phyloP scores from a whole-genome alignment of 2,797 vertebrate genomes.

The Otus scops region DNA sequence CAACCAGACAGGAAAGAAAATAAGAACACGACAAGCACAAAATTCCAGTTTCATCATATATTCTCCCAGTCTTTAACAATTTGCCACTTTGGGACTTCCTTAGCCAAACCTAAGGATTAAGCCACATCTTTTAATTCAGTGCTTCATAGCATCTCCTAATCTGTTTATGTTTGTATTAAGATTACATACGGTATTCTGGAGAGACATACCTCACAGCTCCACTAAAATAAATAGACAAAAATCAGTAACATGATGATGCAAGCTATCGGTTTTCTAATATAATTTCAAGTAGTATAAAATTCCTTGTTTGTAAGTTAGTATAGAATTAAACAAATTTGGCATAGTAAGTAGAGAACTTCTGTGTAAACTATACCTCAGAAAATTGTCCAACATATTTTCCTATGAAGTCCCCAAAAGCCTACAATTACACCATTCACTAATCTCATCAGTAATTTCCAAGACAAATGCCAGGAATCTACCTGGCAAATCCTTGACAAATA shows the following conservation, averaged over 20 bases:
- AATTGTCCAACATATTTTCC: not conserved
- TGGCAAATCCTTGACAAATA: not conserved
- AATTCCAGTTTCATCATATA: not conserved
- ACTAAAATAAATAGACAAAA: not conserved
- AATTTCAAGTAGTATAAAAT: not conserved
- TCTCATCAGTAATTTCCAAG: not conserved
- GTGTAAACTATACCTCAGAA: not conserved
- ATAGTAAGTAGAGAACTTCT: not conserved
- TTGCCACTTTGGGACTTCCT: not conserved
- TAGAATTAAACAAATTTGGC: not conserved
- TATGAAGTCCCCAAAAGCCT: not conserved
- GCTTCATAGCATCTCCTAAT: not conserved
- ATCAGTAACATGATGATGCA: not conserved
- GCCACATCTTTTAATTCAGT: not conserved
- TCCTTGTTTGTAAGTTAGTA: not conserved
- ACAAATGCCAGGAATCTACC: not conserved
- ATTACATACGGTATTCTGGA: not conserved
- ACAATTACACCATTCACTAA: not conserved
- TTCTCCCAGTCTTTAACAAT: not conserved
- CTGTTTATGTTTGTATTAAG: not conserved
- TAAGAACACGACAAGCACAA: rapidly evolving
- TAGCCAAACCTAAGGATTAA: not conserved
- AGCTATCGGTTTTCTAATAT: not conserved
- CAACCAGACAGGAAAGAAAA: not conserved
- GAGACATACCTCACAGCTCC: not conserved